Evolutionary conservation across 2,797 vertebrate species (phyloP).

Genomic region (Hipposideros larvatus): DNA sequence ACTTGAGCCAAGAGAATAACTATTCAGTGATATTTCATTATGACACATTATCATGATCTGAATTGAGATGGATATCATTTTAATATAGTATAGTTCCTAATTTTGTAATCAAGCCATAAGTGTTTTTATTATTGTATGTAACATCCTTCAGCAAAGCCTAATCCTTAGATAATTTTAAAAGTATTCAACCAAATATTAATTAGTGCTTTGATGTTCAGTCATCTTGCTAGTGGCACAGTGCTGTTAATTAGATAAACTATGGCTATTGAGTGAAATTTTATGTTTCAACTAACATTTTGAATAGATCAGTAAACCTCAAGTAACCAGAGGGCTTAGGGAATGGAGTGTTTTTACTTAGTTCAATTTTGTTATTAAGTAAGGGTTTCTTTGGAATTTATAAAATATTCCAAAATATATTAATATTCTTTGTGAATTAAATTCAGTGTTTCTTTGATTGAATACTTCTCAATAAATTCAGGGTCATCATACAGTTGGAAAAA

Average conservation of each 20-base stretch:
- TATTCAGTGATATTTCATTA: conserved; percentile 65
- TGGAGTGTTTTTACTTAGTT: conserved; percentile 60
- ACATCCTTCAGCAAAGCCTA: conserved; percentile 60
- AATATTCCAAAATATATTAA: conserved; percentile 41
- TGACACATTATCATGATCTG: conserved; percentile 19
- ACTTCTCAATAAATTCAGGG: background rate
- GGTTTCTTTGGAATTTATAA: conserved; percentile 54
- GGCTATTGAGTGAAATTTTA: conserved; percentile 71
- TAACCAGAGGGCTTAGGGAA: conserved; percentile 59
- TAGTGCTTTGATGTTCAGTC: conserved; percentile 73
- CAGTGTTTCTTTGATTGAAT: conserved; percentile 40
- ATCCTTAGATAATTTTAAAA: conserved; percentile 68
- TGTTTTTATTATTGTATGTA: conserved; percentile 60
- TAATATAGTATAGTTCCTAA: conserved; percentile 62
- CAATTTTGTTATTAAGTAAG: conserved; percentile 69
- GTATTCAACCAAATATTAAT: conserved; percentile 75
- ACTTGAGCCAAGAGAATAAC: conserved; percentile 56
- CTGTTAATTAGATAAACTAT: conserved; percentile 72
- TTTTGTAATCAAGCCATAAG: conserved; percentile 69
- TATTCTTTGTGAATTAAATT: conserved; percentile 33
- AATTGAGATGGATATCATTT: conserved; percentile 65
- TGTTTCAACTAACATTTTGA: conserved; percentile 73
- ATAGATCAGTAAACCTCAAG: conserved; percentile 70
- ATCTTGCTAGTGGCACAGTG: conserved; percentile 66
- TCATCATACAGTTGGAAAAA: background rate